Percentiles rank a stretch among this genome's conserved stretches.
Conservation (phyloP, 2,888 invertebrate species). For the Lepidocyrtoides sp. region DNA sequence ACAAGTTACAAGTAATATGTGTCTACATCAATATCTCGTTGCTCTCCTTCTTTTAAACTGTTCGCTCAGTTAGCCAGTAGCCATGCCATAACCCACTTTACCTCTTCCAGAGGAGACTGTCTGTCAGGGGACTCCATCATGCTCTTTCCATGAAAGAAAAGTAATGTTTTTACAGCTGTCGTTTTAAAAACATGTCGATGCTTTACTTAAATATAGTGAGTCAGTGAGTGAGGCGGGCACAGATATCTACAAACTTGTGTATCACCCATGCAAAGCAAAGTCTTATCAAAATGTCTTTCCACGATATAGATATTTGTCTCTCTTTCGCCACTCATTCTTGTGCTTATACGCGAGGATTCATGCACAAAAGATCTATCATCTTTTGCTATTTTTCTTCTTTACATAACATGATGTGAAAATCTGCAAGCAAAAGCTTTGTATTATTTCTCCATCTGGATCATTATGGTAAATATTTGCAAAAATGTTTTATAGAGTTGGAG, state of each 20-base stretch:
- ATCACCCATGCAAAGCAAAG: not conserved
- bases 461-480: not conserved
- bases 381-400: slow-evolving; percentile 6
- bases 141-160: not conserved
- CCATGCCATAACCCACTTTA: not conserved
- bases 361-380: not conserved
- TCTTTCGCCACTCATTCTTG: not conserved
- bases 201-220: not conserved
- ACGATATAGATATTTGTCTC: not conserved
- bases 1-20: too few species aligned
- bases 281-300: not conserved
- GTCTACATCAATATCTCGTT: too few species aligned
- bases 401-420: slow-evolving; percentile 37
- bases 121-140: not conserved
- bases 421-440: not conserved
- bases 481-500: not conserved
- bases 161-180: slow-evolving; percentile 59
- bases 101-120: not conserved
- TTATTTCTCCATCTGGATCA: not conserved
- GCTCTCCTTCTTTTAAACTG: too few species aligned
- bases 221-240: not conserved
- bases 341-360: not conserved
- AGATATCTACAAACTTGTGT: not conserved
- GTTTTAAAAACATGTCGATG: not conserved
- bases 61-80: slow-evolving; percentile 9